phyloP scores from a whole-genome alignment of 1,140 invertebrate genomes.

The Ostrea edulis region DNA sequence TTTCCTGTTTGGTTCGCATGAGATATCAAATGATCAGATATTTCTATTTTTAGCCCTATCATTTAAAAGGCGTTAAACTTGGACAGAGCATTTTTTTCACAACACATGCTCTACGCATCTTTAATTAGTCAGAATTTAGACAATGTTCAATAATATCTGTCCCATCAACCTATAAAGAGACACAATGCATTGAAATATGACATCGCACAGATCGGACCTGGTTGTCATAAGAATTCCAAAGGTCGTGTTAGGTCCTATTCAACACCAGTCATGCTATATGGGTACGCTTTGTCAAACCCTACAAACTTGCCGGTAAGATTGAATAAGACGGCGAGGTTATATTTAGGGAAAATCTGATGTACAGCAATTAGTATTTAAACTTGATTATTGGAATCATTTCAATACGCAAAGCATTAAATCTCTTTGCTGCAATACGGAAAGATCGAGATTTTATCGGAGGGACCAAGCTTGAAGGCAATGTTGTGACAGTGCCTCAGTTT shows the following conservation, averaged over 20 bases:
- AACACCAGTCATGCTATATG: conserved; percentile 9
- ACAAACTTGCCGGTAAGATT: neutral
- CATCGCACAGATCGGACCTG: conserved; percentile 1
- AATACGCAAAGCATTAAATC: conserved; percentile 16
- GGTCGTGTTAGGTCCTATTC: conserved; percentile 1
- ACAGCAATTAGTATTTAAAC: conserved; percentile 29
- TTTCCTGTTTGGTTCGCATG: conserved; percentile 9
- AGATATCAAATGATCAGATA: conserved; percentile 15
- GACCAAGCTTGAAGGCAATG: neutral
- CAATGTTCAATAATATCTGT: conserved; percentile 34
- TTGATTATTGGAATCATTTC: conserved; percentile 33
- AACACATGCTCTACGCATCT: conserved; percentile 34
- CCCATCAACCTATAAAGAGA: conserved; percentile 29
- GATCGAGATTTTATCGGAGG: neutral
- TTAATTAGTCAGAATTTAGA: conserved; percentile 38
- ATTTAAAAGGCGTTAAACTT: conserved; percentile 17
- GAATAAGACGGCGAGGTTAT: conserved; percentile 7
- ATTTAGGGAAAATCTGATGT: conserved; percentile 16
- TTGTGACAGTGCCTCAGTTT: neutral
- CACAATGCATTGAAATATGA: conserved; percentile 29
- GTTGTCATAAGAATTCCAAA: conserved; percentile 17
- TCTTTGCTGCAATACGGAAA: conserved; percentile 17
- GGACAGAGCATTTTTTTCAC: neutral
- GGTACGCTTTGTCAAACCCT: conserved; percentile 11
- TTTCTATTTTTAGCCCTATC: conserved; percentile 1